These are phyloP conservation scores for Ctena decussata DNA, from an alignment of 2,888 invertebrate genomes.

Conservation along the genomic window DNA sequence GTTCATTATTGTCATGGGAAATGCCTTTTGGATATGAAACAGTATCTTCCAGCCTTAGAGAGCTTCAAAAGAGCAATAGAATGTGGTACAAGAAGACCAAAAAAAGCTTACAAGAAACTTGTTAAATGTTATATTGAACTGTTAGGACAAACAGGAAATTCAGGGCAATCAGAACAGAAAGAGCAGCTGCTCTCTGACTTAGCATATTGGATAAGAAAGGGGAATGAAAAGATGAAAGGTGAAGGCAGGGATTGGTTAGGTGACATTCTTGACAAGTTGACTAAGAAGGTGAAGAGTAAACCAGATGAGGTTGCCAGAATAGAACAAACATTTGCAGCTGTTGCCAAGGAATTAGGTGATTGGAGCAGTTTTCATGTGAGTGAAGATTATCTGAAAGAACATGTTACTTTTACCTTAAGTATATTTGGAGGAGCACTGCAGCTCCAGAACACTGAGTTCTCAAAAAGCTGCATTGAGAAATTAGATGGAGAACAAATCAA, in stretches of 20 bases:
- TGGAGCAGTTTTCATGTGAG: neutral
- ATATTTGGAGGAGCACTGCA: neutral
- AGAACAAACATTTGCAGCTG: neutral
- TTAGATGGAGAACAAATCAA: neutral
- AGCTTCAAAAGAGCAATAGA: constrained; percentile 3
- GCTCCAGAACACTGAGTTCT: neutral
- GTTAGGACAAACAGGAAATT: neutral
- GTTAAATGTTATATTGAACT: neutral
- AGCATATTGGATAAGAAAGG: neutral
- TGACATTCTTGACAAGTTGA: neutral
- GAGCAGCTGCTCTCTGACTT: neutral
- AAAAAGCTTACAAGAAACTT: neutral
- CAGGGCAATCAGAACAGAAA: neutral
- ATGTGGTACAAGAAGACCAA: neutral
- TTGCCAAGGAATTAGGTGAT: neutral
- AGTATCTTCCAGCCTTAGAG: neutral
- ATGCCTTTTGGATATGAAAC: neutral
- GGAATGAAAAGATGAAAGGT: neutral
- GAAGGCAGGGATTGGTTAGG: neutral
- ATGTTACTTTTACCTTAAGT: neutral
- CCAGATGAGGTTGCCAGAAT: neutral
- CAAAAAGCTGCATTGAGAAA: neutral
- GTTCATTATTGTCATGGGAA: neutral
- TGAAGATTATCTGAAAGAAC: neutral
- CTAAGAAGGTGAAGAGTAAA: neutral